Evolutionary conservation across 2,113 vertebrate species (phyloP).

Genomic region (Megalops atlanticus): DNA sequence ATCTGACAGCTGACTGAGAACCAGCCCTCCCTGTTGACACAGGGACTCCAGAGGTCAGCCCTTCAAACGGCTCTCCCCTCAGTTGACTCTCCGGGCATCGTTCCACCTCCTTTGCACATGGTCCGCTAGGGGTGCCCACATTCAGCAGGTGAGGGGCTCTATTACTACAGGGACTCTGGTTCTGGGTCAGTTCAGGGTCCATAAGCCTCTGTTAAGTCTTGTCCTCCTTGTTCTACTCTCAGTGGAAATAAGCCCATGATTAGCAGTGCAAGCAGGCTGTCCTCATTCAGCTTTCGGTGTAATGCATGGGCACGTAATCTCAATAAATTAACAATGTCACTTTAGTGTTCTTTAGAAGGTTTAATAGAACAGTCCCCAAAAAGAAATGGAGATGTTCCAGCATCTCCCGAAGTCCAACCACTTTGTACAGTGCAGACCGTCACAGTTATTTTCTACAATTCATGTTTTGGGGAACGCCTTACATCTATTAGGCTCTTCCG

Average conservation of each 20-base stretch:
- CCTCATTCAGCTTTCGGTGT: no score
- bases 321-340: no score
- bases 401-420: no score
- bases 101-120: constrained; percentile 45
- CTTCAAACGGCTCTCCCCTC: constrained; percentile 61
- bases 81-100: constrained; percentile 32
- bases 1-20: constrained; percentile 75
- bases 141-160: constrained; percentile 2
- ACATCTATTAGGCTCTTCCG: no score
- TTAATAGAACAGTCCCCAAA: no score
- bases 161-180: neutral
- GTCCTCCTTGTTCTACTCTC: neutral
- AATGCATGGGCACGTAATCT: neutral
- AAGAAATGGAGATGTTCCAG: no score
- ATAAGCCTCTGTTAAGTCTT: no score
- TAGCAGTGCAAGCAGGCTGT: no score
- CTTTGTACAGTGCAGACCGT: no score
- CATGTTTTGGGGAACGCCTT: no score
- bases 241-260: neutral
- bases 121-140: constrained; percentile 54
- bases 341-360: no score
- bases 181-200: neutral
- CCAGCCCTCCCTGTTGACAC: constrained; percentile 63
- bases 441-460: no score
- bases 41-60: constrained; percentile 64